These are phyloP conservation scores for Thripadectes ignobilis DNA, from an alignment of 2,797 vertebrate species.

Conservation along the genomic window DNA sequence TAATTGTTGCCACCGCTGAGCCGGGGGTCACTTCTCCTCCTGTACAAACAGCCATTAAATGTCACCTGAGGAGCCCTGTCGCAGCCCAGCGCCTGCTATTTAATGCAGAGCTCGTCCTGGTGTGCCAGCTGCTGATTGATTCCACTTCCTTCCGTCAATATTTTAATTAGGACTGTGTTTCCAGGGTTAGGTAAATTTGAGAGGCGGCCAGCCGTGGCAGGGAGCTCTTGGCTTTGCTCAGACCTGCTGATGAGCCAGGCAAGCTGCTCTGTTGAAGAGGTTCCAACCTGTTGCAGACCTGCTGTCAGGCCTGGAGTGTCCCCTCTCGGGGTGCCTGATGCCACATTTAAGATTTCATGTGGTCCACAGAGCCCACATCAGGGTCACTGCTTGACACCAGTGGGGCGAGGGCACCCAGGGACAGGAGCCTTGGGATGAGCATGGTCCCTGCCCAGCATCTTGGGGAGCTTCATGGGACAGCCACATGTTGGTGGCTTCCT, in stretches of 20 bases:
- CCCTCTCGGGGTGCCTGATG: not conserved
- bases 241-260: not conserved
- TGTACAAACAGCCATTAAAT: not conserved
- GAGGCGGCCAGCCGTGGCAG: accelerated
- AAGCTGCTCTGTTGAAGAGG: not conserved
- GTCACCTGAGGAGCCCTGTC: not conserved
- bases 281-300: not conserved
- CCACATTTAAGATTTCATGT: not conserved
- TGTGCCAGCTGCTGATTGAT: not conserved
- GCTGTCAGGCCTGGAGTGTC: too few relatives aligned
- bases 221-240: not conserved
- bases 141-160: not conserved
- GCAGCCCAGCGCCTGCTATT: not conserved
- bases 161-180: not conserved
- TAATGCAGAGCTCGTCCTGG: not conserved
- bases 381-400: not conserved
- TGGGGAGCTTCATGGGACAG: not conserved
- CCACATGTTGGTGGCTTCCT: not conserved
- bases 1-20: not conserved
- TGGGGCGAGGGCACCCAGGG: not conserved
- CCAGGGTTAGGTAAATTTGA: not conserved
- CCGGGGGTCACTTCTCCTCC: not conserved
- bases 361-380: not conserved
- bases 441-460: not conserved
- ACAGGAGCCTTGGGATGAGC: not conserved